Evolutionary conservation across 2,113 vertebrate genomes (phyloP).

Genomic region (Psilopsiagon aurifrons): DNA sequence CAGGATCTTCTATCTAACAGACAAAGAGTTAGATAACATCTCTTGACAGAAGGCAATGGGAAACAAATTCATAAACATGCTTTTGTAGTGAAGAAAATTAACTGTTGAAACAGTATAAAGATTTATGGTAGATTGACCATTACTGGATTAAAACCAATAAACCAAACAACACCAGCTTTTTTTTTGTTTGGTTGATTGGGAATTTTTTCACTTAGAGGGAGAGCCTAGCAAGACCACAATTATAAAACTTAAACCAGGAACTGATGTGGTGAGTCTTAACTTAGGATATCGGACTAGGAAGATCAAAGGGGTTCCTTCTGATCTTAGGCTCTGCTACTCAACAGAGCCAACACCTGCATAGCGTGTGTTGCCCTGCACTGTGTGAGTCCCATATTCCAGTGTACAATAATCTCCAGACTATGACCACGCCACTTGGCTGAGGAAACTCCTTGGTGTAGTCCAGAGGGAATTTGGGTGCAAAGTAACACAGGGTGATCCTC

Average conservation of each 20-base stretch:
- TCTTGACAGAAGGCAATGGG: background rate
- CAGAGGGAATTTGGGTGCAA: background rate
- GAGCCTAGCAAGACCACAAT: background rate
- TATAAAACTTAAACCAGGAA: background rate
- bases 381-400: background rate
- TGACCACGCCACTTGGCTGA: background rate
- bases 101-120: background rate
- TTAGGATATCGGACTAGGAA: background rate
- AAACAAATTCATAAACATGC: background rate
- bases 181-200: background rate
- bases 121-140: background rate
- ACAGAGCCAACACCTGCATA: background rate
- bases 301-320: background rate
- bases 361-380: rapidly evolving
- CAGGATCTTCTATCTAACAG: background rate
- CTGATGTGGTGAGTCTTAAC: background rate
- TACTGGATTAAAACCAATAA: background rate
- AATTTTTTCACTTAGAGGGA: background rate
- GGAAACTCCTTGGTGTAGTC: background rate
- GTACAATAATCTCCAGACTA: background rate
- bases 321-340: background rate
- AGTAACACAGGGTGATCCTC: background rate
- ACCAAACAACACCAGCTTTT: background rate
- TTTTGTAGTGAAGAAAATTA: conserved; percentile 15
- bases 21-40: conserved; percentile 38